Percentiles rank a stretch among this genome's conserved stretches.
Conservation (phyloP, 2,113 vertebrate genomes). For the Polyodon spathula region DNA sequence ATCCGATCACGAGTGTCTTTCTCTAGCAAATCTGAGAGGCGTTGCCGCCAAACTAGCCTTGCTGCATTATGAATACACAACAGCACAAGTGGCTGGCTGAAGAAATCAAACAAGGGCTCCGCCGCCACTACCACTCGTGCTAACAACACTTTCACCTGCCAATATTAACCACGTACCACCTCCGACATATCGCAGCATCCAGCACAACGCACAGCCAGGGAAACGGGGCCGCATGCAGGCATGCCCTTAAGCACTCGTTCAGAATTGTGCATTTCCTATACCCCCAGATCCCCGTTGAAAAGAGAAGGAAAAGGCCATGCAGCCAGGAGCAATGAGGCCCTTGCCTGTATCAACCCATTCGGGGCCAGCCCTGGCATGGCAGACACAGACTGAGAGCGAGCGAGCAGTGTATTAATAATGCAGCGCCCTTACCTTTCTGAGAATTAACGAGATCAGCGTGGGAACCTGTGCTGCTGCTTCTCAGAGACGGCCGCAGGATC, state of each 20-base stretch:
- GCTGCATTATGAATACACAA: conserved; percentile 20
- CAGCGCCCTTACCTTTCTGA: conserved; percentile 47
- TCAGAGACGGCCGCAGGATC: not conserved
- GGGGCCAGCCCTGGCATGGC: conserved; percentile 36
- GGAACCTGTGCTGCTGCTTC: not conserved
- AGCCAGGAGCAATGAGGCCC: conserved; percentile 34
- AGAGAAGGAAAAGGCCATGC: not conserved
- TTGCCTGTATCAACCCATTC: conserved; percentile 35
- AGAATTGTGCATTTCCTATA: not conserved
- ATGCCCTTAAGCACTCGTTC: not conserved
- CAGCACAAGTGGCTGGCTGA: conserved; percentile 2
- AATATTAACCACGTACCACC: not conserved
- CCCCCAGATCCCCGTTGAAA: not conserved
- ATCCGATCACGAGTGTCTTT: conserved; percentile 4
- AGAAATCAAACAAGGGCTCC: conserved; percentile 53
- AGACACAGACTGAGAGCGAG: conserved; percentile 34
- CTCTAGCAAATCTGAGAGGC: conserved; percentile 25
- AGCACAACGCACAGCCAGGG: not conserved
- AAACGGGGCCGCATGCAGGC: not conserved
- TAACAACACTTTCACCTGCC: conserved; percentile 39
- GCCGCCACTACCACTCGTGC: conserved; percentile 25
- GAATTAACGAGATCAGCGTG: not conserved
- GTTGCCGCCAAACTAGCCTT: conserved; percentile 54
- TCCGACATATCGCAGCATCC: conserved; percentile 1
- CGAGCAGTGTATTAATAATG: conserved; percentile 43